A percentile compares a stretch with the other conserved stretches of the same genome.
These are phyloP conservation scores for Sussaba pulchella DNA, from an alignment of 2,888 invertebrate species.

Conservation along the genomic window DNA sequence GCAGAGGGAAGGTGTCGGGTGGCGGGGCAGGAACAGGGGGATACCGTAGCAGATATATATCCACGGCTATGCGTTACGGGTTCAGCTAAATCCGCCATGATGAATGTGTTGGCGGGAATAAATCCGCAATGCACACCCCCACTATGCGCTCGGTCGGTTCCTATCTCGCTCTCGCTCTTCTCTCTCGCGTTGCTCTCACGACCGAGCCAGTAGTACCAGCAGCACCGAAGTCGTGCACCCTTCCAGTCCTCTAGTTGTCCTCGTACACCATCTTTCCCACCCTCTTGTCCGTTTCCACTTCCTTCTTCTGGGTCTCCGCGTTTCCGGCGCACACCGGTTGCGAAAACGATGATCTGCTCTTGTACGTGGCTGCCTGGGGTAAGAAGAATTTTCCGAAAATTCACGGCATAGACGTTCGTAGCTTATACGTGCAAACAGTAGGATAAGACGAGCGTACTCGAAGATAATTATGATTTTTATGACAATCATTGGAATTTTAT, in stretches of 20 bases:
- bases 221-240: constrained; percentile 53
- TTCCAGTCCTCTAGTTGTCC: constrained; percentile 64
- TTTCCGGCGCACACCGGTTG: constrained; percentile 57
- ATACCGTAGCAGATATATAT: constrained; percentile 83
- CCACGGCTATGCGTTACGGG: constrained; percentile 84
- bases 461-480: too few species aligned
- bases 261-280: constrained; percentile 67
- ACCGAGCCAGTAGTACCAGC: constrained; percentile 51
- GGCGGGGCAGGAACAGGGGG: constrained; percentile 67
- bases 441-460: background rate
- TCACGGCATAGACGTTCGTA: constrained; percentile 18
- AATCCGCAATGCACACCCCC: constrained; percentile 84
- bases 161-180: constrained; percentile 72
- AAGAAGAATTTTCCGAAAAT: background rate
- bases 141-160: constrained; percentile 68
- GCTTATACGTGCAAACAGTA: background rate
- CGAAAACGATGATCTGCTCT: constrained; percentile 48
- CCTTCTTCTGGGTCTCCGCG: constrained; percentile 54
- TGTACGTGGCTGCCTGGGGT: constrained; percentile 4
- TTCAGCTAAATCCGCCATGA: constrained; percentile 85
- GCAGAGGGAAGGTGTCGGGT: constrained; percentile 61
- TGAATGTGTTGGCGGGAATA: constrained; percentile 85
- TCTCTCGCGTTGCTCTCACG: constrained; percentile 60
- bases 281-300: constrained; percentile 63
- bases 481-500: too few species aligned